These are phyloP conservation scores for Heteropelma amictum DNA, from an alignment of 2,888 invertebrate genomes.

Conservation along the genomic window DNA sequence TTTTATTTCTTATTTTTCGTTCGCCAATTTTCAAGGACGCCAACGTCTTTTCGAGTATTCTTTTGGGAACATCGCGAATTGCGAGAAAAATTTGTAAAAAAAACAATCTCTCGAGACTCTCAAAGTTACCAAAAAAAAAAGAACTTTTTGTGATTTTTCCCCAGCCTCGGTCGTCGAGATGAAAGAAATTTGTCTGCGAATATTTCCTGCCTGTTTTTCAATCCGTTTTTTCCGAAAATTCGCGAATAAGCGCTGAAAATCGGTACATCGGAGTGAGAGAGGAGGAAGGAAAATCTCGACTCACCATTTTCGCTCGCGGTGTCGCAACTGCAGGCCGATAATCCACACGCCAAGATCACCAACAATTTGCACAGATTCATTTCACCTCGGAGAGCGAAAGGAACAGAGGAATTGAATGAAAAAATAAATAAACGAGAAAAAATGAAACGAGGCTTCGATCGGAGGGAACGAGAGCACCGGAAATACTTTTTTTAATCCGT, in stretches of 20 bases:
- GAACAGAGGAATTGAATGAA: conserved; percentile 4
- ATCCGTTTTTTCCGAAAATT: background rate
- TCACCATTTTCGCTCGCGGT: conserved; percentile 40
- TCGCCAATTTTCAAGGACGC: too few species aligned
- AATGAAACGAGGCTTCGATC: conserved; percentile 3
- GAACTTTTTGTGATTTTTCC: too few species aligned
- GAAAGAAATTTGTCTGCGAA: too few species aligned
- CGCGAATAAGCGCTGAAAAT: background rate
- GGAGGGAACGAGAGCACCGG: background rate
- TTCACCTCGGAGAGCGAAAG: conserved; percentile 21
- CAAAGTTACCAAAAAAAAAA: too few species aligned
- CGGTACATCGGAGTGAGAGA: background rate
- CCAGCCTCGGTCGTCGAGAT: too few species aligned
- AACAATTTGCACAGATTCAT: conserved; percentile 54
- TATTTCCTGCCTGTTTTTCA: too few species aligned
- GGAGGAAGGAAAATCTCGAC: conserved; percentile 17
- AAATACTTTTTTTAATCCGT: conserved; percentile 48
- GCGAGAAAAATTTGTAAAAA: too few species aligned
- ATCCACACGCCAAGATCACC: conserved; percentile 46
- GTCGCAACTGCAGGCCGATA: conserved; percentile 45
- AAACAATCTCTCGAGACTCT: too few species aligned
- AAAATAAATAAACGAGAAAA: background rate
- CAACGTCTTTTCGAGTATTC: too few species aligned
- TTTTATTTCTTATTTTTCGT: too few species aligned
- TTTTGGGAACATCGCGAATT: too few species aligned